Base-by-base conservation (phyloP, 2,888 invertebrate genomes). In the Drosophila nr. perissopoda region DNA sequence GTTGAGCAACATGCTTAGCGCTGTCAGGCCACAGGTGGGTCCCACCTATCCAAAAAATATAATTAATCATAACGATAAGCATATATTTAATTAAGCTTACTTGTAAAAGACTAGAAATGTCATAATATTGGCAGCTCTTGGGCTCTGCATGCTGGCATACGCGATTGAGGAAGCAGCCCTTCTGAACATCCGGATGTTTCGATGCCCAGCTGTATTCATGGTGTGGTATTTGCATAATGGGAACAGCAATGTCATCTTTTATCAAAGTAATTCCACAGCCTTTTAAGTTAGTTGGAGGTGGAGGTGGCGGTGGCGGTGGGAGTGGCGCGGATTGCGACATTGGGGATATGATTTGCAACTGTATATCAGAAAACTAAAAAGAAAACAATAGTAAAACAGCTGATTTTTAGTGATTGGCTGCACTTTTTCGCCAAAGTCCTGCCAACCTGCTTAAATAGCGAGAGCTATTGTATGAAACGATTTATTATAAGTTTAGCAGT, bases 21-120 rank as follows among this genome's bases (percentile, higher is more conserved):
- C 97, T n/a, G 97, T 97, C 67, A 98, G 92, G 11, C 98, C 98
- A 94, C 98, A 98, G 83, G 97, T 98, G 5, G 96, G 96, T 0
- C 96, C 93, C n/a, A 89, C 77, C 84, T 72, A 25, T 4, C 2
- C 4, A 45, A 16, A 21, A 21, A 21, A 38, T 11, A 36, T 2
- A 25, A 33, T 60, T 29, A 21, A 29, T 4, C 1, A n/a, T 13
- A 45, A 56, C 25, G 29, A 8, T 42, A 16, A 10, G 7, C 25
- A 10, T 16, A 18, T 29, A 2, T 18, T 10, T 8, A 36, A 48
- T 0, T 2, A 1, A 8, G 10, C 38, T 78, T 31, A 84, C 84
- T 81, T 93, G 93, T 0, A 92, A 66, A 21, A 92, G 82, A 13
- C 91, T 87, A 31, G 70, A 27, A 18, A 93, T 88, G 57, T 85